These are phyloP conservation scores for Habropoda laboriosa DNA, from an alignment of 1,140 invertebrate species.

Conservation along the genomic window DNA sequence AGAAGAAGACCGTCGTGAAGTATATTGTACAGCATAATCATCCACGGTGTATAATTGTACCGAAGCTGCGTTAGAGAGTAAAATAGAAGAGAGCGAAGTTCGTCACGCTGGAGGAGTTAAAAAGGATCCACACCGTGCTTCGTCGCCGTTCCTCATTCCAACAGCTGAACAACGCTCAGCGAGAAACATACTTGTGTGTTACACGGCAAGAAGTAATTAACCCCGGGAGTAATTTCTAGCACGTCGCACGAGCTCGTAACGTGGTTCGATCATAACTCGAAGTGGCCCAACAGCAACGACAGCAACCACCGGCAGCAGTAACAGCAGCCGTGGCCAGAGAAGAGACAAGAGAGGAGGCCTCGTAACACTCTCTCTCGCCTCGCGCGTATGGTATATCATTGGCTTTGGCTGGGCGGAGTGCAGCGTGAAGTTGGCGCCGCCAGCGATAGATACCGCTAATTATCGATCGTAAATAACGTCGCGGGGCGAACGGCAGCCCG, in stretches of 20 bases:
- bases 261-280: constrained; percentile 41
- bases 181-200: no score
- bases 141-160: no score
- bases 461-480: constrained; percentile 82
- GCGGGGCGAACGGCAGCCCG: constrained; percentile 67
- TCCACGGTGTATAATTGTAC: no score
- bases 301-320: constrained; percentile 2
- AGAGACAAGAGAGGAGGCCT: constrained; percentile 36
- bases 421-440: constrained; percentile 76
- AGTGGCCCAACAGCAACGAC: constrained; percentile 42
- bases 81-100: background rate
- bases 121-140: no score
- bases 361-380: constrained; percentile 9
- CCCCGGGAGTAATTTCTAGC: background rate
- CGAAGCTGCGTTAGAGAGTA: no score
- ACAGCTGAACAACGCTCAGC: no score
- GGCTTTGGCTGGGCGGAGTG: constrained; percentile 64
- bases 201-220: background rate
- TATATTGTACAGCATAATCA: no score
- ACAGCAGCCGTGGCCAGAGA: no score
- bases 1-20: no score
- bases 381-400: constrained; percentile 66
- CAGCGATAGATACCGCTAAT: constrained; percentile 82
- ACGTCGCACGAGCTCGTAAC: constrained; percentile 9
- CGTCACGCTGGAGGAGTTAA: background rate